These are phyloP conservation scores for Parapristionchus giblindavisi DNA, from an alignment of 2,888 invertebrate species.

Conservation along the genomic window DNA sequence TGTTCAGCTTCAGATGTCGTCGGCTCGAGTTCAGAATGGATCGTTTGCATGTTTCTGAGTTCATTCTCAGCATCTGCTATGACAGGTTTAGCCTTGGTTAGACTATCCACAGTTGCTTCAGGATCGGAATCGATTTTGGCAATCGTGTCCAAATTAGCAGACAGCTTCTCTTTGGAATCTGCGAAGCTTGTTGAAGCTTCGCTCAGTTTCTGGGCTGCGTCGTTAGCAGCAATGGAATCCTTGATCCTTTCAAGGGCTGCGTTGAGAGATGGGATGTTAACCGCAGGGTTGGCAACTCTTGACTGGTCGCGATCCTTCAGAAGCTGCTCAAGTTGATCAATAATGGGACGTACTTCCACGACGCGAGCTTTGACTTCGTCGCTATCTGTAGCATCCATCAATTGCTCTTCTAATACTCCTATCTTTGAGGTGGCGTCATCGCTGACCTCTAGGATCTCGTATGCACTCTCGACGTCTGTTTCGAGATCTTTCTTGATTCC, in stretches of 20 bases:
- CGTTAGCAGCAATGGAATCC: background rate
- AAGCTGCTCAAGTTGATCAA: background rate
- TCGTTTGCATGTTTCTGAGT: slow-evolving; percentile 16
- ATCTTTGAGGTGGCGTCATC: slow-evolving; percentile 11
- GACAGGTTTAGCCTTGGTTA: background rate
- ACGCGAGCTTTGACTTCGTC: background rate
- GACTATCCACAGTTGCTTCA: background rate
- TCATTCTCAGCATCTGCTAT: background rate
- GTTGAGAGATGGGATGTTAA: background rate
- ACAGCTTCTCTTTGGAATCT: slow-evolving; percentile 13
- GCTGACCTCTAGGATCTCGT: background rate
- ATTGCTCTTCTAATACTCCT: background rate
- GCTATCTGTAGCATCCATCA: background rate
- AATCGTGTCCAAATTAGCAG: background rate
- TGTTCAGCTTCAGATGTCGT: slow-evolving; percentile 40
- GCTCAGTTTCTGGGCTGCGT: slow-evolving; percentile 1
- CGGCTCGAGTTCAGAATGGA: background rate
- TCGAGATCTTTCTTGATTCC: slow-evolving; percentile 6
- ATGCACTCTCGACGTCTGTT: background rate
- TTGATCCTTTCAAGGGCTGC: background rate
- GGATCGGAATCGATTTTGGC: slow-evolving; percentile 13
- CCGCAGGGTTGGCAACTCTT: background rate
- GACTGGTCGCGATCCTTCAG: background rate
- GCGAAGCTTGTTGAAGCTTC: slow-evolving; percentile 3
- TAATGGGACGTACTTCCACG: background rate